Percentiles rank a stretch among this genome's conserved stretches.
Evolutionary conservation across 2,113 vertebrate species (phyloP).

Genomic region (Amblyornis subalaris): DNA sequence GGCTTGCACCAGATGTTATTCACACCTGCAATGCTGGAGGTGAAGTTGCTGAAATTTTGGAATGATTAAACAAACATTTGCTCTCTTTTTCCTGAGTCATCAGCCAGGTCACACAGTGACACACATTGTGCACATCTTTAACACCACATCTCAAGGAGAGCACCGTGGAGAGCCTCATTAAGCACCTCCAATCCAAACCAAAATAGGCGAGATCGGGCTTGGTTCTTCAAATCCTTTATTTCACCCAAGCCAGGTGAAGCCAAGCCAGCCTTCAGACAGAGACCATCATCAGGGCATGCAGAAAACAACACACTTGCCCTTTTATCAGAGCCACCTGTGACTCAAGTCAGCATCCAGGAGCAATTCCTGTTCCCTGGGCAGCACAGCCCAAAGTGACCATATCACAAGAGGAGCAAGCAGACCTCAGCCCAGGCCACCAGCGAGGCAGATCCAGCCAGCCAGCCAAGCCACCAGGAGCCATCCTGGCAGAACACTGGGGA

Average conservation of each 20-base stretch:
- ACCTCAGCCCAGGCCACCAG: neutral
- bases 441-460: neutral
- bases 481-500: neutral
- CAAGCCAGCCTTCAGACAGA: neutral
- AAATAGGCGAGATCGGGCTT: accelerated
- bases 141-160: accelerated
- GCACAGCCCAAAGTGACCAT: neutral
- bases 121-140: accelerated
- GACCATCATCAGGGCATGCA: neutral
- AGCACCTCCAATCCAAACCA: neutral
- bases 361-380: accelerated
- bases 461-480: neutral
- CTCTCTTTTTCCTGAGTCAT: neutral
- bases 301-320: neutral
- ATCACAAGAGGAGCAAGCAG: neutral
- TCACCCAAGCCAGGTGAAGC: neutral
- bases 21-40: neutral
- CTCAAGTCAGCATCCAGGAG: neutral
- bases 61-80: neutral
- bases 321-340: neutral
- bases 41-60: neutral
- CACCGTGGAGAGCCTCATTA: neutral
- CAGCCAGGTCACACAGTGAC: neutral
- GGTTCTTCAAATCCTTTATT: neutral
- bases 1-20: neutral